Percentiles rank a stretch among this genome's conserved stretches.
phyloP scores from a whole-genome alignment of 2,797 vertebrate genomes.

The Darevskia mixta region DNA sequence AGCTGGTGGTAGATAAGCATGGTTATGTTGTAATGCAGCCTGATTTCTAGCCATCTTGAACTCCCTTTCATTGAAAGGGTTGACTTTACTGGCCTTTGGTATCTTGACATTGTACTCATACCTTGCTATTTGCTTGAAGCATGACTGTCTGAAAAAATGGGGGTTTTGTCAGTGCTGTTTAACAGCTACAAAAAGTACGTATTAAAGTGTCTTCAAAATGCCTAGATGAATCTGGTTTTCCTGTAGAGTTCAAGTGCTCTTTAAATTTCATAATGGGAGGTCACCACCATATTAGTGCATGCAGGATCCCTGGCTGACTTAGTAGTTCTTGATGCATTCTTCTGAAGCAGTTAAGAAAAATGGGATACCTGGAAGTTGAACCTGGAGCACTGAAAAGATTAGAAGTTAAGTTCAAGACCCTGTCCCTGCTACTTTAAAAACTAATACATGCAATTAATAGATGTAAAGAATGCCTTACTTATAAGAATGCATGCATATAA shows the following conservation, averaged over 20 bases:
- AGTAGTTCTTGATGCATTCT: background rate
- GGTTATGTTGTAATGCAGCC: slow-evolving; percentile 16
- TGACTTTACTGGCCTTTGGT: background rate
- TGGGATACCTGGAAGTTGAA: background rate
- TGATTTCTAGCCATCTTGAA: rapidly evolving
- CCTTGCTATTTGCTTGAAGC: background rate
- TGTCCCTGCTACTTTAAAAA: background rate
- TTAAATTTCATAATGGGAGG: background rate
- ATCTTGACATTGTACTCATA: slow-evolving; percentile 42
- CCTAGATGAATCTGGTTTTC: background rate
- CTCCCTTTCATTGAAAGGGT: background rate
- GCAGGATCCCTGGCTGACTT: background rate
- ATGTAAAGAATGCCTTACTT: background rate
- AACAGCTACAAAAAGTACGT: background rate
- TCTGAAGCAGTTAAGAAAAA: background rate
- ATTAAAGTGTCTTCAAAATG: background rate
- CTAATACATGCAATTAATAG: background rate
- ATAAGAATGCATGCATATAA: background rate
- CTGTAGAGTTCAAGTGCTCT: background rate
- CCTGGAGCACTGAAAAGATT: background rate
- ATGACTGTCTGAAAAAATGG: background rate
- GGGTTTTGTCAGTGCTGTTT: background rate
- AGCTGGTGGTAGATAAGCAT: slow-evolving; percentile 1
- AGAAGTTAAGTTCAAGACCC: background rate
- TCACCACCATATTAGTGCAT: background rate